Percentiles rank a stretch among this genome's conserved stretches.
These are phyloP conservation scores for Charadrius vociferus DNA, from an alignment of 2,113 vertebrate genomes.

Conservation along the genomic window DNA sequence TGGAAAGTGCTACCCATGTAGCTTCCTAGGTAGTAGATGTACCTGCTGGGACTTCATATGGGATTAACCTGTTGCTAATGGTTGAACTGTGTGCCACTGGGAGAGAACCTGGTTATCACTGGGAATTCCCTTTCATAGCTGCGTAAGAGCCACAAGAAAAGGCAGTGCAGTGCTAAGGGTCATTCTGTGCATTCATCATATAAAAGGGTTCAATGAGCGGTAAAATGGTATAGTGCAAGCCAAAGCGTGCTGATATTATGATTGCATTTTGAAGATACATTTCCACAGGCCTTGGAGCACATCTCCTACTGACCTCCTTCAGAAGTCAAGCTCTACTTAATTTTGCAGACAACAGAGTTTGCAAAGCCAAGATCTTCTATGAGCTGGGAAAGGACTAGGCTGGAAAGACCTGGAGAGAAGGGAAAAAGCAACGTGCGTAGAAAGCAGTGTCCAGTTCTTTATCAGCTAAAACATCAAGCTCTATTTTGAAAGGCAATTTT, in stretches of 20 bases:
- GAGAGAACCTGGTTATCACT: not conserved
- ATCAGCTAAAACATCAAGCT: not conserved
- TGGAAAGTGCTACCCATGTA: not conserved
- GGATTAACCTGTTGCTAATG: not conserved
- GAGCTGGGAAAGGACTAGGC: not conserved
- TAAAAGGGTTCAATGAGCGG: not conserved
- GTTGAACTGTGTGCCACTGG: not conserved
- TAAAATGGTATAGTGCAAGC: not conserved
- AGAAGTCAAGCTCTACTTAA: not conserved
- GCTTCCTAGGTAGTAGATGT: not conserved
- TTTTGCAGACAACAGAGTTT: not conserved
- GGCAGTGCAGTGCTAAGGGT: not conserved
- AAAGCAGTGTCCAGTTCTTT: not conserved
- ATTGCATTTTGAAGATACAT: not conserved
- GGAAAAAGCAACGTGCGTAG: accelerated
- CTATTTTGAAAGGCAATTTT: not conserved
- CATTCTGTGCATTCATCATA: not conserved
- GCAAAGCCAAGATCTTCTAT: not conserved
- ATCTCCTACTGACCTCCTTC: not conserved
- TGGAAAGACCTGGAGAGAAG: not conserved
- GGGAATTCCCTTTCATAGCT: not conserved
- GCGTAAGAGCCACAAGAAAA: not conserved
- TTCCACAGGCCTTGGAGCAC: not conserved
- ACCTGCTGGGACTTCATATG: accelerated
- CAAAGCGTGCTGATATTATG: accelerated